Conservation (phyloP, 2,888 invertebrate genomes). For the Hyposoter didymator region DNA sequence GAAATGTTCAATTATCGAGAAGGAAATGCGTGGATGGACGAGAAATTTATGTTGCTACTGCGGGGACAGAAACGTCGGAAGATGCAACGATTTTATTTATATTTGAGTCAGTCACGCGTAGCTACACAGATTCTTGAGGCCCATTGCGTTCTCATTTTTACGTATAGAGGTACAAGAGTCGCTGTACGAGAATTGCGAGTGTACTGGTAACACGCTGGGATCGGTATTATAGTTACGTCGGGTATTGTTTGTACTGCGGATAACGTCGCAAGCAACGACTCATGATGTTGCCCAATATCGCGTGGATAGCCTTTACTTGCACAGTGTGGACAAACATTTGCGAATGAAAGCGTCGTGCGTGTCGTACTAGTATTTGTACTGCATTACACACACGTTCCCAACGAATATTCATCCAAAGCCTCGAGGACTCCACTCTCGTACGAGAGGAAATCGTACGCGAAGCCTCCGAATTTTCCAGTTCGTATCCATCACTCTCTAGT, state of each 20-base stretch:
- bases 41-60: neutral
- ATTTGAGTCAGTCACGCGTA: too few relatives aligned
- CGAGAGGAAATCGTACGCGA: neutral
- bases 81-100: neutral
- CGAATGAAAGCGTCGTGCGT: slow-evolving; percentile 55
- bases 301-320: slow-evolving; percentile 12
- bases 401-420: slow-evolving; percentile 12
- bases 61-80: neutral
- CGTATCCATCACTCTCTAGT: slow-evolving; percentile 40
- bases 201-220: neutral
- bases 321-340: slow-evolving; percentile 61
- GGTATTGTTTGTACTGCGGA: slow-evolving; percentile 34
- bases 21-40: slow-evolving; percentile 22
- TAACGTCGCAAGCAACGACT: slow-evolving; percentile 39
- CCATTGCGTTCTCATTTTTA: neutral
- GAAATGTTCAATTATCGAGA: slow-evolving; percentile 34
- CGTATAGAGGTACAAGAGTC: neutral
- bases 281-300: slow-evolving; percentile 7
- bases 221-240: slow-evolving; percentile 23
- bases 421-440: slow-evolving; percentile 3
- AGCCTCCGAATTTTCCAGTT: slow-evolving; percentile 24
- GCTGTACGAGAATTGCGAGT: neutral
- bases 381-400: slow-evolving; percentile 42
- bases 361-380: slow-evolving; percentile 59
- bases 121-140: too few relatives aligned